These are phyloP conservation scores for Brachyalestes nurse DNA, from an alignment of 2,797 vertebrate genomes.

Conservation along the genomic window DNA sequence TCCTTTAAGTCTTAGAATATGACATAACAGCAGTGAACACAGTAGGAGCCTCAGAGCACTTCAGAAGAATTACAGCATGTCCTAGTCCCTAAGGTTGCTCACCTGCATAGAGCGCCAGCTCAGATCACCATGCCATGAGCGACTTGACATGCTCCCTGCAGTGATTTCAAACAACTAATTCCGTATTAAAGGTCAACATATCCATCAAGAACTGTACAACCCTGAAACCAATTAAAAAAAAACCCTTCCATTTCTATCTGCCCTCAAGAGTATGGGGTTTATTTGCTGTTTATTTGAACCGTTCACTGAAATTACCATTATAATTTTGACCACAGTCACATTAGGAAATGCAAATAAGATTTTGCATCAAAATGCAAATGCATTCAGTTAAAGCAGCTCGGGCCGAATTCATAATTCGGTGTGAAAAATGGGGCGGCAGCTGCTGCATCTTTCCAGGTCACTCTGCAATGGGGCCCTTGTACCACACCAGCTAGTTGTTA, in stretches of 20 bases:
- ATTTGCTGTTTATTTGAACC: slow-evolving; percentile 58
- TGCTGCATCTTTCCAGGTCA: slow-evolving; percentile 50
- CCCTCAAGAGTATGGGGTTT: slow-evolving; percentile 35
- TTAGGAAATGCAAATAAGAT: slow-evolving; percentile 70
- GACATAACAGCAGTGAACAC: slow-evolving; percentile 15
- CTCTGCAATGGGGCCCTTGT: slow-evolving; percentile 23
- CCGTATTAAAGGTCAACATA: slow-evolving; percentile 26
- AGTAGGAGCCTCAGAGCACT: background rate
- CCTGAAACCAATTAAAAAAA: slow-evolving; percentile 36
- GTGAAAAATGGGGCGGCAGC: slow-evolving; percentile 65
- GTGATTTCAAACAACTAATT: slow-evolving; percentile 26
- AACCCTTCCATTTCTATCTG: slow-evolving; percentile 13
- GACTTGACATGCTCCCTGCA: slow-evolving; percentile 3
- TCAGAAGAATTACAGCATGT: background rate
- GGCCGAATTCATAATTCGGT: slow-evolving; percentile 69
- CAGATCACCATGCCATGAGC: background rate
- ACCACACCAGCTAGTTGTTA: background rate
- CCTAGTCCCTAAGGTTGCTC: background rate
- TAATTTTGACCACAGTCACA: slow-evolving; percentile 65
- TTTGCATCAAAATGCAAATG: slow-evolving; percentile 72
- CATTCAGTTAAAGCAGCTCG: slow-evolving; percentile 51
- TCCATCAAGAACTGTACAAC: slow-evolving; percentile 20
- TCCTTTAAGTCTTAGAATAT: background rate
- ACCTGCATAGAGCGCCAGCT: background rate
- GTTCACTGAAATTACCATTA: slow-evolving; percentile 61